Base-by-base conservation (phyloP, 2,888 invertebrate species). In the Sialis fuliginosa region DNA sequence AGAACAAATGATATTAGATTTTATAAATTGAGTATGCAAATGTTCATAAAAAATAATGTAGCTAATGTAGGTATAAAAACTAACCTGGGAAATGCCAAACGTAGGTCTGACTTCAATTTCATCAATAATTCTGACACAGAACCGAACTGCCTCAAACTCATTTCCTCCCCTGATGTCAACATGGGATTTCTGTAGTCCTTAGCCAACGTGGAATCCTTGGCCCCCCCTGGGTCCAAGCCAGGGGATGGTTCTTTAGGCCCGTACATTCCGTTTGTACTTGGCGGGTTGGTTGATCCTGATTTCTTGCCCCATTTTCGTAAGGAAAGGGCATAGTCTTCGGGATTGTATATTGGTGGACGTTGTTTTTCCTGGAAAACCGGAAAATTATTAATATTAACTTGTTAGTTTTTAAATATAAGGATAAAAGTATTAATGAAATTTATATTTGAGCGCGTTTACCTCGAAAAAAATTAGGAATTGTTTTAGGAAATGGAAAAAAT, bases 11-110 rank as follows among this genome's bases (percentile, higher is more conserved):
- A n/a, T 22, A 22, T 22, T 22, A 22, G 22, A 22, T 22, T 22
- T 22, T 22, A 22, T 22, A 22, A 22, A 22, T n/a, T n/a, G n/a
- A n/a, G 4, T 22, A 22, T 22, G 22, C 4, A 22, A 2, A 22
- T 22, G 22, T 22, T 22, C 22, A 22, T 22, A 22, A 22, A 22
- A 32, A 8, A 5, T 45, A 33, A 13, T 46, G 31, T 5, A 41
- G 3, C 9, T 33, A 41, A 37, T 33, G 13, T 39, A 39, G 10
- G 8, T 35, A 42, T 35, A 39, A 47, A 30, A 43, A 50, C 58
- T 62, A 66, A 90, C 91, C 90, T 90, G 51, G 87, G 87, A 67
- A 88, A 91, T 0, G 92, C 83, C 42, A 89, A 74, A 53, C 86
- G 71, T 0, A 93, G 72, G 63, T 93, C 93, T 6, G 87, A 81